Base-by-base conservation (phyloP, 2,113 vertebrate genomes). In the Cyphomyrus plagiostoma region DNA sequence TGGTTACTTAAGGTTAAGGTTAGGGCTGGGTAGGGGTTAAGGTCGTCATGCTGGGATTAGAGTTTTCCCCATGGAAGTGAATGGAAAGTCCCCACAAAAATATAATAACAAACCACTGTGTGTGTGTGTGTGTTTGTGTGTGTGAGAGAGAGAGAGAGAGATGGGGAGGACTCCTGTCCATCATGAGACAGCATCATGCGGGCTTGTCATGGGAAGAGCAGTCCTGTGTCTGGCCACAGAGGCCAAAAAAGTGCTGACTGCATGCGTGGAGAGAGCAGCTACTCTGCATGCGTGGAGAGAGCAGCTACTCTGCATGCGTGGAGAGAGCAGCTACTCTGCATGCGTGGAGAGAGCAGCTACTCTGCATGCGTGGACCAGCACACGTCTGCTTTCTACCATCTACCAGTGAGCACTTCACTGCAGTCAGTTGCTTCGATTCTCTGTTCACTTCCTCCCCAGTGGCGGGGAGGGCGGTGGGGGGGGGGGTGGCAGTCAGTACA, bases 151-250 rank as follows among this genome's bases (percentile, higher is more conserved):
- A 35, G 35, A 35, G 35, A 35, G 35, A 35, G 35, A 35, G 35
- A n/a, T 26, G 42, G 17, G 62, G 45, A 88, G 48, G 30, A 52
- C 87, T 58, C 15, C 89, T 62, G n/a, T 88, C 62, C 70, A 35
- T 66, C 62, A 53, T 30, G 52, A 89, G 48, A 56, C 66, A 2
- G 26, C 74, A 46, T 42, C 46, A 82, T 42, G 70, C 17, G 9
- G 30, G 19, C 49, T 89, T 89, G 15, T 74, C 88, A 89, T 89
- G 88, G 88, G 88, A 82, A 89, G 70, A 82, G 88, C 46, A 62
- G 45, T 15, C 87, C 87, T 66, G 42, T 52, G 70, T 70, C 49
- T 82, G 88, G 30, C 46, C 48, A 53, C 70, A 53, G 48, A 49
- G 70, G 21, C 17, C 45, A 46, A 52, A 77, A 50, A 50, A 45